These are phyloP conservation scores for Nomia melanderi DNA, from an alignment of 1,140 invertebrate genomes.

Conservation along the genomic window DNA sequence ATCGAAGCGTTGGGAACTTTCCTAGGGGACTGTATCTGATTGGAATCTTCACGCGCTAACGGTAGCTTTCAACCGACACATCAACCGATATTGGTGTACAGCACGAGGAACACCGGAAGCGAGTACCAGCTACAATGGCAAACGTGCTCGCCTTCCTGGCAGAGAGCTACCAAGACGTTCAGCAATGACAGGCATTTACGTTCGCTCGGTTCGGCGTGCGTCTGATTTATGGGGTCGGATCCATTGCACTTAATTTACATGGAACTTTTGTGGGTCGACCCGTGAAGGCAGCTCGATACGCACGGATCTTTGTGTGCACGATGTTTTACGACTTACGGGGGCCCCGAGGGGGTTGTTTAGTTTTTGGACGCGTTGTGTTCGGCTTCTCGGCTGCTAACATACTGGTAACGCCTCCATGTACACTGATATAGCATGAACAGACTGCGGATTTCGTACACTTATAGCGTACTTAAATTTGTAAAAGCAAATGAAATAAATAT, in stretches of 20 bases:
- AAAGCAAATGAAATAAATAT: no score
- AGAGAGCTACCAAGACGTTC: not conserved
- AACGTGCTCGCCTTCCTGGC: constrained; percentile 2
- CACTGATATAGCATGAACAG: no score
- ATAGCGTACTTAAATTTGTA: no score
- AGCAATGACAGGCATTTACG: constrained; percentile 1
- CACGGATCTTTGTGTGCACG: not conserved
- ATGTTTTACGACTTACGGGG: not conserved
- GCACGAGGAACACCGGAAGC: not conserved
- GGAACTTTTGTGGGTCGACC: not conserved
- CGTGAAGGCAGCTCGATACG: not conserved
- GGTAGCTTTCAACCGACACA: not conserved
- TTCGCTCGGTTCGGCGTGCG: not conserved
- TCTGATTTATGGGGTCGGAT: not conserved
- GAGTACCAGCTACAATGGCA: not conserved
- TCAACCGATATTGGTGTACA: not conserved
- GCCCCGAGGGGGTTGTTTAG: not conserved
- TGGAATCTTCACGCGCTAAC: no score
- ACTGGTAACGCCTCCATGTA: no score
- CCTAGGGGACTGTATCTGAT: no score
- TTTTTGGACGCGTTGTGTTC: no score
- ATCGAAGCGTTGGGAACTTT: no score
- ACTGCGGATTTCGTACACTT: no score
- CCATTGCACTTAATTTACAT: not conserved
- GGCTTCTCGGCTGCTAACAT: no score